phyloP scores from a whole-genome alignment of 2,113 vertebrate genomes.

The Melanerpes formicivorus region DNA sequence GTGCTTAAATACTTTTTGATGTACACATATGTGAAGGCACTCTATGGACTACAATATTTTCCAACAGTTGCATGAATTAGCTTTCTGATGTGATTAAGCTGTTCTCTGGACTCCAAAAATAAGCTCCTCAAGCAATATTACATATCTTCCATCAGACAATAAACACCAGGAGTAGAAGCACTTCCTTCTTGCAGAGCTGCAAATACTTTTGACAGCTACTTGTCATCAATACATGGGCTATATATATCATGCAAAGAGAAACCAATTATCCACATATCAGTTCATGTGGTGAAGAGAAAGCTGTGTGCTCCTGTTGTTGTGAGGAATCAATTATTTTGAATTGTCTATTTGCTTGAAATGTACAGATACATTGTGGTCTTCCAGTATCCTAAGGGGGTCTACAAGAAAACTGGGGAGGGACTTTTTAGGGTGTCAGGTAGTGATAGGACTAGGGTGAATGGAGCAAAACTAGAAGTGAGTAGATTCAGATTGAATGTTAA shows the following conservation, averaged over 20 bases:
- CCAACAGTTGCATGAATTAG: background rate
- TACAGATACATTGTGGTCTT: background rate
- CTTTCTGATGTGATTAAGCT: background rate
- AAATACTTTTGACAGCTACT: background rate
- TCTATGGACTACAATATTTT: background rate
- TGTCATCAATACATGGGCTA: background rate
- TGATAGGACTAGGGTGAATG: too few relatives aligned
- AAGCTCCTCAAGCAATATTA: background rate
- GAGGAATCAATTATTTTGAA: too few relatives aligned
- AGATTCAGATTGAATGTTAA: too few relatives aligned
- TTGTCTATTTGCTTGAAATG: too few relatives aligned
- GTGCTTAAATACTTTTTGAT: background rate
- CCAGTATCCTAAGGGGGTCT: too few relatives aligned
- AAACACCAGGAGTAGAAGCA: background rate
- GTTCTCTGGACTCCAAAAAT: background rate
- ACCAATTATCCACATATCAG: too few relatives aligned
- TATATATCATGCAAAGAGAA: too few relatives aligned
- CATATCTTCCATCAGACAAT: background rate
- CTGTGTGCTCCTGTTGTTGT: too few relatives aligned
- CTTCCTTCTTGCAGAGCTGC: background rate
- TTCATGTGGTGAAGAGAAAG: too few relatives aligned
- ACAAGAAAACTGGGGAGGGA: too few relatives aligned
- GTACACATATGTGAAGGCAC: background rate
- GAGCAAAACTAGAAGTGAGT: too few relatives aligned
- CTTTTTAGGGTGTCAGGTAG: too few relatives aligned